phyloP scores from a whole-genome alignment of 53 echinoderm and acorn worm genomes.

The Echinarachnius parma region DNA sequence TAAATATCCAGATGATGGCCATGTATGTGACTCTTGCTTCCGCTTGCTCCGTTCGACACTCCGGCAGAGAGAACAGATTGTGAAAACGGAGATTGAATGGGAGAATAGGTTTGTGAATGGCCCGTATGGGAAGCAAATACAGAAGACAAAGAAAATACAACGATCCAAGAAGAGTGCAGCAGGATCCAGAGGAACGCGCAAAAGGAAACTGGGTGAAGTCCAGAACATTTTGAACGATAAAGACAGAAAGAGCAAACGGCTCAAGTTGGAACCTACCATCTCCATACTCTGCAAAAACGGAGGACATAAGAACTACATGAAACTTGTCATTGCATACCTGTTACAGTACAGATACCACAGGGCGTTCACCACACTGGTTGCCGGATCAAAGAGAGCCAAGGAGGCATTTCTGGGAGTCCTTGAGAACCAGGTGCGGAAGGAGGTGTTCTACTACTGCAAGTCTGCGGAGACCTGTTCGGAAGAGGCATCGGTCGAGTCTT shows the following conservation, averaged over 20 bases:
- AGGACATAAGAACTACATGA: constrained; percentile 42
- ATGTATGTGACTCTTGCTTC: constrained; percentile 38
- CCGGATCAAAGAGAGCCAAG: constrained; percentile 28
- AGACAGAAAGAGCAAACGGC: neutral
- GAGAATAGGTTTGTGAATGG: constrained; percentile 11
- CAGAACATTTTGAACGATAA: constrained; percentile 13
- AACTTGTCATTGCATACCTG: constrained; percentile 23
- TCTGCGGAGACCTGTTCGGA: neutral
- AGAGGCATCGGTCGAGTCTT: neutral
- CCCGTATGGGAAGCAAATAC: constrained; percentile 1
- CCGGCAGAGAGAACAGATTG: constrained; percentile 27
- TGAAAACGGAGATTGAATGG: constrained; percentile 46
- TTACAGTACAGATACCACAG: constrained; percentile 41
- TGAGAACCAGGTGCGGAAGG: constrained; percentile 26
- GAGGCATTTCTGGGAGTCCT: constrained; percentile 21
- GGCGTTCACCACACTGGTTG: constrained; percentile 10
- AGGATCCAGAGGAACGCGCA: neutral
- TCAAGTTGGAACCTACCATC: constrained; percentile 24
- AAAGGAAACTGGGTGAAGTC: constrained; percentile 23
- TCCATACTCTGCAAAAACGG: constrained; percentile 35
- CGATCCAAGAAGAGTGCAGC: neutral
- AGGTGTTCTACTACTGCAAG: constrained; percentile 26
- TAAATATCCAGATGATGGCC: constrained; percentile 2
- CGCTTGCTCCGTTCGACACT: constrained; percentile 31
- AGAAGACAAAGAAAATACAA: neutral